These are phyloP conservation scores for Catagonus wagneri DNA, from an alignment of 2,113 vertebrate species.

Conservation along the genomic window DNA sequence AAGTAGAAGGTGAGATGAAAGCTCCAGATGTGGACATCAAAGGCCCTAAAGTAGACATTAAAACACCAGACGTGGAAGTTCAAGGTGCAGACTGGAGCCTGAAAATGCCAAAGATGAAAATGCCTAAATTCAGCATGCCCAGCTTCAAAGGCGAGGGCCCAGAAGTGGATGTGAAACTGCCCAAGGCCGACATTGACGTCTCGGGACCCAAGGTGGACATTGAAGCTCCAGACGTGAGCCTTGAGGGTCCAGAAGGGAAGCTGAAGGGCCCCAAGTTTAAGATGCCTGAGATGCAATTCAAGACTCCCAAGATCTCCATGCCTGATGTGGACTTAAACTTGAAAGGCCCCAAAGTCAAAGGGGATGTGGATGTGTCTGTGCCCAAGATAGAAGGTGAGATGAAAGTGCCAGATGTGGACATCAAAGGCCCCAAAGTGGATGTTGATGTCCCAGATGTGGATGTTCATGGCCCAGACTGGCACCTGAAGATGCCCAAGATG, in stretches of 20 bases:
- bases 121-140: slow-evolving; percentile 64
- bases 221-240: not conserved
- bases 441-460: slow-evolving; percentile 57
- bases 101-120: slow-evolving; percentile 35
- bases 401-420: slow-evolving; percentile 74
- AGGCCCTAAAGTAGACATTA: not conserved
- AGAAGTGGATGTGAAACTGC: slow-evolving; percentile 57
- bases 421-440: slow-evolving; percentile 74
- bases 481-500: slow-evolving; percentile 86
- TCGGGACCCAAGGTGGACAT: slow-evolving; percentile 66
- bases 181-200: slow-evolving; percentile 59
- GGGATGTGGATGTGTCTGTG: slow-evolving; percentile 41
- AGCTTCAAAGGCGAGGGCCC: slow-evolving; percentile 71
- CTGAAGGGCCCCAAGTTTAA: slow-evolving; percentile 82
- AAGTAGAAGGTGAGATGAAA: slow-evolving; percentile 71
- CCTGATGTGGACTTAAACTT: not conserved
- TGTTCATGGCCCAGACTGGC: slow-evolving; percentile 70
- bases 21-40: slow-evolving; percentile 71
- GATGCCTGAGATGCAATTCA: slow-evolving; percentile 78
- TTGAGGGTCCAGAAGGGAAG: slow-evolving; percentile 78
- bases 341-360: slow-evolving; percentile 35
- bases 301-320: slow-evolving; percentile 61
- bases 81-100: not conserved
- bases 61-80: not conserved
- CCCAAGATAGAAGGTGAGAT: slow-evolving; percentile 44